Percentiles rank a stretch among this genome's conserved stretches.
Evolutionary conservation across 2,113 vertebrate genomes (phyloP).

Genomic region (Atrichornis clamosus): DNA sequence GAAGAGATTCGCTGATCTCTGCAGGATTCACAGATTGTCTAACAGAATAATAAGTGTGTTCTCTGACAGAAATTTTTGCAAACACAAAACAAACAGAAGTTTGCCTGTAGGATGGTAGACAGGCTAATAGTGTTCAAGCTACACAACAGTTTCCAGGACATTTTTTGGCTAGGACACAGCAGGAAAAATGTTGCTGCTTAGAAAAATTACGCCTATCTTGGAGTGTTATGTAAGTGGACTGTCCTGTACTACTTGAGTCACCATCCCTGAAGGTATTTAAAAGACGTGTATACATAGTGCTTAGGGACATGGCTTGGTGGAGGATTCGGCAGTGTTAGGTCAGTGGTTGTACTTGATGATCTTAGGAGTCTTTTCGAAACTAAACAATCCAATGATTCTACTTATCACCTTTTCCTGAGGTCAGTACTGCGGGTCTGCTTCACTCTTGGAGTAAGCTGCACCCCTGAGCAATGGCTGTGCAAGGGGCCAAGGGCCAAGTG

Average conservation of each 20-base stretch:
- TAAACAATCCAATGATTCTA: not conserved
- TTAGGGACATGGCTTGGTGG: not conserved
- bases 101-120: not conserved
- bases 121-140: not conserved
- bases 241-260: not conserved
- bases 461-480: not conserved
- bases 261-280: not conserved
- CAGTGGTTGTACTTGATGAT: not conserved
- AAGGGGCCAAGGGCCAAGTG: not conserved
- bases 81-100: not conserved
- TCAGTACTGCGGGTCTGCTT: not conserved
- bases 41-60: not conserved
- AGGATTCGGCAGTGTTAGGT: not conserved
- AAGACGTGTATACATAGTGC: accelerated
- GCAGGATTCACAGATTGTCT: not conserved
- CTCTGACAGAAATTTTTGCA: not conserved
- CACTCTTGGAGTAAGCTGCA: not conserved
- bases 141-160: not conserved
- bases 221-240: not conserved
- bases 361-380: not conserved
- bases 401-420: not conserved
- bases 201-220: not conserved
- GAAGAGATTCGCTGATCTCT: not conserved
- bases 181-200: not conserved
- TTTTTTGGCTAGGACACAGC: not conserved